phyloP scores from a whole-genome alignment of 2,113 vertebrate genomes.

The Calidris pygmaea region DNA sequence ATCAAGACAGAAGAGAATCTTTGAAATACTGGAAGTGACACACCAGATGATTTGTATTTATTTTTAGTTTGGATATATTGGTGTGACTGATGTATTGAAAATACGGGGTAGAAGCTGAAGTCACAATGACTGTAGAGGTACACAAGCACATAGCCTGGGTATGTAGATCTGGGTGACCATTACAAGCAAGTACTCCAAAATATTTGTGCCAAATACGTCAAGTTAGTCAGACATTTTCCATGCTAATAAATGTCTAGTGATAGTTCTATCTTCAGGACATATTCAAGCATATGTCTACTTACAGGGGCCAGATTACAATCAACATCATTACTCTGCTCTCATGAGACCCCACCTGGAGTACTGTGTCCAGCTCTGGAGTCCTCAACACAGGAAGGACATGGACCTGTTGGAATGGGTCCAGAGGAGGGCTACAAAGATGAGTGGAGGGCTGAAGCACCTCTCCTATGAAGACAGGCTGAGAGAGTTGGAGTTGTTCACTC shows the following conservation, averaged over 20 bases:
- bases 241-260: not conserved
- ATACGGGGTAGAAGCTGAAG: not conserved
- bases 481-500: too few species aligned
- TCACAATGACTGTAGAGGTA: not conserved
- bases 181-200: not conserved
- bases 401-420: too few species aligned
- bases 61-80: not conserved
- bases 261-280: not conserved
- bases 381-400: too few species aligned
- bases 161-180: not conserved
- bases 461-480: too few species aligned
- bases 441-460: too few species aligned
- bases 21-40: not conserved
- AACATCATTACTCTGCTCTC: not conserved
- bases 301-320: not conserved
- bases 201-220: not conserved
- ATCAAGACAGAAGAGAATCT: slow-evolving; percentile 16
- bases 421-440: too few species aligned
- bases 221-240: not conserved
- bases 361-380: too few species aligned
- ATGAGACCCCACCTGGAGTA: too few species aligned
- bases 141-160: not conserved
- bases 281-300: not conserved
- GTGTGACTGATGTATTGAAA: not conserved
- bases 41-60: not conserved